A percentile compares a stretch with the other conserved stretches of the same genome.
Conservation (phyloP, 2,113 vertebrate genomes). For the Gasterosteus aculeatus region DNA sequence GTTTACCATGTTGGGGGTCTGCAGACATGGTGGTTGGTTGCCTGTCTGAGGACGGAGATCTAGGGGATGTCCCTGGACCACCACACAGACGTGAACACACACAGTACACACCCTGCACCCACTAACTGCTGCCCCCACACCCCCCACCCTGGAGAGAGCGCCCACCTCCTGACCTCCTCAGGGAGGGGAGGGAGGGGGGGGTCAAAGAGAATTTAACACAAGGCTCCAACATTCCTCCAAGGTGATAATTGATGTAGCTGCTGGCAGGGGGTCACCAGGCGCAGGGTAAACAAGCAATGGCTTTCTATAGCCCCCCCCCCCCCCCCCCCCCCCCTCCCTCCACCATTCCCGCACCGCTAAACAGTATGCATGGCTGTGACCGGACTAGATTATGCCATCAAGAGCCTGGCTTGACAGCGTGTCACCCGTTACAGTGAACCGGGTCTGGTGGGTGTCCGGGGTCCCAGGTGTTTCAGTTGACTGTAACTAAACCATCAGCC, state of each 20-base stretch:
- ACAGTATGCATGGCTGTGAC: conserved; percentile 62
- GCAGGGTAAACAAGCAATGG: conserved; percentile 79
- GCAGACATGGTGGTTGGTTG: conserved; percentile 36
- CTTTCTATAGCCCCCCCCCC: conserved; percentile 30
- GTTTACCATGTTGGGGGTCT: conserved; percentile 67
- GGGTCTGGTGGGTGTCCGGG: conserved; percentile 59
- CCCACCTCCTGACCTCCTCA: conserved; percentile 77
- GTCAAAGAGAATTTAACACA: conserved; percentile 85
- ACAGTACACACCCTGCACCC: conserved; percentile 53
- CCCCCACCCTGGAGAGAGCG: conserved; percentile 58
- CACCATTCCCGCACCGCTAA: conserved; percentile 41
- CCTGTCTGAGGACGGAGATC: conserved; percentile 39
- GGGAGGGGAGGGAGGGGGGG: conserved; percentile 73
- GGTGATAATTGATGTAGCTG: conserved; percentile 86
- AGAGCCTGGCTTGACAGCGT: conserved; percentile 56
- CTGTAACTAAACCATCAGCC: conserved; percentile 51
- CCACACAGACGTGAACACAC: conserved; percentile 50
- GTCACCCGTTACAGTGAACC: conserved; percentile 48
- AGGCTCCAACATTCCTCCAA: conserved; percentile 85
- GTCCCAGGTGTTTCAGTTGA: conserved; percentile 70
- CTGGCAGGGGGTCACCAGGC: conserved; percentile 80
- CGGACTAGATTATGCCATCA: conserved; percentile 75
- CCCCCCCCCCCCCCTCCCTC: conserved; percentile 2
- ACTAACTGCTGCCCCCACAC: conserved; percentile 56
- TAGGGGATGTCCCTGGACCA: conserved; percentile 46